Evolutionary conservation across 2,888 invertebrate genomes (phyloP).

Genomic region (Melolontha melolontha): DNA sequence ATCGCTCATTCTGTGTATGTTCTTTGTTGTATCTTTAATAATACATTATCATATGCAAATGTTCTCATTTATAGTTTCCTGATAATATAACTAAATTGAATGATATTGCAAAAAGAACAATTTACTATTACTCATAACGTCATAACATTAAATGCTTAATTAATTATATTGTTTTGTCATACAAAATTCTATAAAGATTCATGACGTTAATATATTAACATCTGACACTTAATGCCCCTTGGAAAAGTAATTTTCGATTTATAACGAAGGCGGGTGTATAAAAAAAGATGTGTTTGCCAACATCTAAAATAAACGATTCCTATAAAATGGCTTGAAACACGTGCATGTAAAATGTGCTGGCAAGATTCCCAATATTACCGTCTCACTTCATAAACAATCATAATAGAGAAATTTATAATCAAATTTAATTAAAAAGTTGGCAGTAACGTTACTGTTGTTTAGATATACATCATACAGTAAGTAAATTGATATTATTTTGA

Average conservation of each 20-base stretch:
- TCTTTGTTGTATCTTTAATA: too few species aligned
- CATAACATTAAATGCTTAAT: neutral
- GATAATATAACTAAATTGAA: too few species aligned
- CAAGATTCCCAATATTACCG: slow-evolving; percentile 46
- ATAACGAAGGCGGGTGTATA: slow-evolving; percentile 23
- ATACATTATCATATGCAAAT: too few species aligned
- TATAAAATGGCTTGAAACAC: slow-evolving; percentile 43
- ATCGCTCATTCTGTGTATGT: too few species aligned
- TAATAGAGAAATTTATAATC: slow-evolving; percentile 40
- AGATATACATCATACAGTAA: neutral
- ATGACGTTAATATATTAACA: slow-evolving; percentile 27
- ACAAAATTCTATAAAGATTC: slow-evolving; percentile 1
- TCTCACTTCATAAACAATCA: slow-evolving; percentile 46
- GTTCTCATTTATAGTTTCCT: too few species aligned
- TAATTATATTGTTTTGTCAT: slow-evolving; percentile 15
- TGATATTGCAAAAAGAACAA: too few species aligned
- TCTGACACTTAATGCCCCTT: slow-evolving; percentile 34
- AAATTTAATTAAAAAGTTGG: slow-evolving; percentile 32
- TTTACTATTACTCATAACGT: too few species aligned
- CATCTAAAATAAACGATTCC: slow-evolving; percentile 34
- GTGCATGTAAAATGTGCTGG: slow-evolving; percentile 48
- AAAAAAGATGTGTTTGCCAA: slow-evolving; percentile 27
- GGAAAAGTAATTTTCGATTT: slow-evolving; percentile 35
- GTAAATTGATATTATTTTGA: too few species aligned
- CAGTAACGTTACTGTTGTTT: slow-evolving; percentile 3